These are phyloP conservation scores for Pachymerium ferrugineum DNA, from an alignment of 2,888 invertebrate species.

Conservation along the genomic window DNA sequence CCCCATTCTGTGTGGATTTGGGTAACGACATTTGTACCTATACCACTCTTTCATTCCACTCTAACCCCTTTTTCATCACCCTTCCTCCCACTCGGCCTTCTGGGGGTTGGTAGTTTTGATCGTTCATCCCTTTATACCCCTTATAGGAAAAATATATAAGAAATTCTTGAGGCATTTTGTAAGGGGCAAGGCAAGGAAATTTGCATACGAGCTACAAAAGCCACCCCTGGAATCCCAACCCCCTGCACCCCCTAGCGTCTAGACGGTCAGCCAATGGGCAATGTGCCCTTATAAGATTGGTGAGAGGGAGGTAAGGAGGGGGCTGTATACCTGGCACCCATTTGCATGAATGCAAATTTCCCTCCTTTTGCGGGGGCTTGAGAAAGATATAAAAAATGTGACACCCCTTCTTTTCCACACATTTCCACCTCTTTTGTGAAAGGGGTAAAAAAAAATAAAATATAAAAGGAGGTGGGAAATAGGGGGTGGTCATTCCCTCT, in stretches of 20 bases:
- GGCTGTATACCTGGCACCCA: slow-evolving; percentile 25
- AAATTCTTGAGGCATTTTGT: slow-evolving; percentile 23
- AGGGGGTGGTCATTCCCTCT: slow-evolving; percentile 22
- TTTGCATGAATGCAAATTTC: slow-evolving; percentile 25
- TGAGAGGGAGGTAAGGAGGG: slow-evolving; percentile 22
- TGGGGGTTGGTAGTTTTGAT: not conserved
- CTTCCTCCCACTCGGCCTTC: slow-evolving; percentile 25
- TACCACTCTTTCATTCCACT: not conserved
- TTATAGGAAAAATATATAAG: not conserved
- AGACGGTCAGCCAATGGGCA: slow-evolving; percentile 23
- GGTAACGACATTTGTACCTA: slow-evolving; percentile 14
- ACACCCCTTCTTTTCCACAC: slow-evolving; percentile 27
- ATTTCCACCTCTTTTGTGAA: not conserved
- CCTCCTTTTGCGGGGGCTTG: slow-evolving; percentile 23
- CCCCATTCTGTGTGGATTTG: slow-evolving; percentile 22
- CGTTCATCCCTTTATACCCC: slow-evolving; percentile 25
- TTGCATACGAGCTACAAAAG: slow-evolving; percentile 23
- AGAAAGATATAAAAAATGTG: slow-evolving; percentile 19
- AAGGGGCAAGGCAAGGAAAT: slow-evolving; percentile 9
- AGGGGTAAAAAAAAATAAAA: slow-evolving; percentile 3
- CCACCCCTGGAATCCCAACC: slow-evolving; percentile 25
- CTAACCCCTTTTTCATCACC: slow-evolving; percentile 19
- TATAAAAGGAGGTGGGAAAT: slow-evolving; percentile 19
- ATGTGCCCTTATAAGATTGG: slow-evolving; percentile 27
- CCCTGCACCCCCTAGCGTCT: slow-evolving; percentile 22